Percentiles rank a stretch among this genome's conserved stretches.
Conservation (phyloP, 2,888 invertebrate species). For the Troides aeacus region DNA sequence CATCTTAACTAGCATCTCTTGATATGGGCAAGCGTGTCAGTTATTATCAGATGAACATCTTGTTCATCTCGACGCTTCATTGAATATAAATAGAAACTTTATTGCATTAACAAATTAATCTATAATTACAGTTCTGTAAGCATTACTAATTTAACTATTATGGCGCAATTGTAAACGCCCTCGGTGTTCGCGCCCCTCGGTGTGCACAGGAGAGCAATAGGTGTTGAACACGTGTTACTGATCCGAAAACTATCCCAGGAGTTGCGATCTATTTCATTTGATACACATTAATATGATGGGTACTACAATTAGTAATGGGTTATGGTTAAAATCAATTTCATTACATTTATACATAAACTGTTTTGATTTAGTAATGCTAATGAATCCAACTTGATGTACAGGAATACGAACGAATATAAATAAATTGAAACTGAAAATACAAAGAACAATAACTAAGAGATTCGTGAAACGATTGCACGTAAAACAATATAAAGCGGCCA, state of each 20-base stretch:
- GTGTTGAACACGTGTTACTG: conserved; percentile 74
- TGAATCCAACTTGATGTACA: too few relatives aligned
- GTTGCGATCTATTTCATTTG: conserved; percentile 65
- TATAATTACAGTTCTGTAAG: conserved; percentile 56
- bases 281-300: conserved; percentile 52
- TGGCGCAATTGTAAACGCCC: conserved; percentile 59
- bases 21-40: too few relatives aligned
- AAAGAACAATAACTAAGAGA: conserved; percentile 15
- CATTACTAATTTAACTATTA: conserved; percentile 65
- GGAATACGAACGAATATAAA: too few relatives aligned
- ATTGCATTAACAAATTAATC: conserved; percentile 26
- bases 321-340: conserved; percentile 35
- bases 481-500: conserved; percentile 37
- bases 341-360: not conserved
- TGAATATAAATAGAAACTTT: conserved; percentile 11
- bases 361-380: not conserved
- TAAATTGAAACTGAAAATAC: not conserved
- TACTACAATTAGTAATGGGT: conserved; percentile 58
- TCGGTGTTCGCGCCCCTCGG: conserved; percentile 43
- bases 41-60: too few relatives aligned
- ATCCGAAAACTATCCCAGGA: conserved; percentile 52
- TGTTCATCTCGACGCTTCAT: not conserved
- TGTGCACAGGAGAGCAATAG: conserved; percentile 57
- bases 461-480: conserved; percentile 32
- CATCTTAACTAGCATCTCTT: too few relatives aligned